These are phyloP conservation scores for Bathynomus jamesi DNA, from an alignment of 1,140 invertebrate species.

Conservation along the genomic window DNA sequence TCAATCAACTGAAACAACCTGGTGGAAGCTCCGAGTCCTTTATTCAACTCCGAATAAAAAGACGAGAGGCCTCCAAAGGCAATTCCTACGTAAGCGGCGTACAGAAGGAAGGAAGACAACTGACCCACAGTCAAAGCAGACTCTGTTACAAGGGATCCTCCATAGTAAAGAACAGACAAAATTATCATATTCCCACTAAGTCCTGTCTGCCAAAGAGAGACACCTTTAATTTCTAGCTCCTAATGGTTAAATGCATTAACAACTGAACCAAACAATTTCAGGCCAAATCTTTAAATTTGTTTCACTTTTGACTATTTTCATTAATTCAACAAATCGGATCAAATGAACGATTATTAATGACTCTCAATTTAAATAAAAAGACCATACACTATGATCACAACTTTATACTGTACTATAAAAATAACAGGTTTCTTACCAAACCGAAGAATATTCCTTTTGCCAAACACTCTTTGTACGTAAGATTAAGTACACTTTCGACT, in stretches of 20 bases:
- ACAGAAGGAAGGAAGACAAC: constrained; percentile 82
- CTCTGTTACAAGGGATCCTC: constrained; percentile 75
- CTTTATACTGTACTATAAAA: constrained; percentile 7
- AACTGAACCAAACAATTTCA: too few species aligned
- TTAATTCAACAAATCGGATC: too few species aligned
- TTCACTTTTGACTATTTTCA: too few species aligned
- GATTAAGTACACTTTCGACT: constrained; percentile 62
- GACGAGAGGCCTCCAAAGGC: constrained; percentile 68
- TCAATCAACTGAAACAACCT: constrained; percentile 86
- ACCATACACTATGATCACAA: not conserved
- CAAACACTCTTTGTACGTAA: constrained; percentile 79
- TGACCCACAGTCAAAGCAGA: constrained; percentile 77
- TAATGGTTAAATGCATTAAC: not conserved
- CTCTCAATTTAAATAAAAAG: too few species aligned
- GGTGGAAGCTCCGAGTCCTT: constrained; percentile 79
- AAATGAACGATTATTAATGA: too few species aligned
- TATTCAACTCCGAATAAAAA: constrained; percentile 90
- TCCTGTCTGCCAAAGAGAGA: constrained; percentile 58
- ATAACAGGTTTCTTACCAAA: constrained; percentile 59
- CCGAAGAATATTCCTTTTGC: constrained; percentile 86
- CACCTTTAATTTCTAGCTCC: too few species aligned
- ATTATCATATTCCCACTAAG: constrained; percentile 87
- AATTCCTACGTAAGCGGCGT: constrained; percentile 85
- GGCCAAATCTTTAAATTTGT: too few species aligned
- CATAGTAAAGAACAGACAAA: constrained; percentile 86